Evolutionary conservation across 2,888 invertebrate species (phyloP).

Genomic region (Eristalis intricaria): DNA sequence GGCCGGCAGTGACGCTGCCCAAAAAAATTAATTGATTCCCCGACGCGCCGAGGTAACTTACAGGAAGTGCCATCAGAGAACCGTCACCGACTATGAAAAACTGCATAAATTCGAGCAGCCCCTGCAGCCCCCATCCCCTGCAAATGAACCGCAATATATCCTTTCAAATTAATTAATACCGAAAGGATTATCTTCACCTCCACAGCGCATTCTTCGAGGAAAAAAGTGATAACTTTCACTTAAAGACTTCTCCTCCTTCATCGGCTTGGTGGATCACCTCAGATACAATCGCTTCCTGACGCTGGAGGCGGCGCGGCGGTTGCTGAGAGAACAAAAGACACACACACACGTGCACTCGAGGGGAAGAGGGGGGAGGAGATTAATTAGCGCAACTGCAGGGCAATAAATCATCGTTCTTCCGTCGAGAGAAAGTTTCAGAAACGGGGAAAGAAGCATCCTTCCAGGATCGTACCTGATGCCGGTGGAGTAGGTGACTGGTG

Average conservation of each 20-base stretch:
- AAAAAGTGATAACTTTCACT: slow-evolving; percentile 66
- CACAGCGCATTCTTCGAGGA: slow-evolving; percentile 30
- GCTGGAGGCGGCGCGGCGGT: neutral
- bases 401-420: slow-evolving; percentile 67
- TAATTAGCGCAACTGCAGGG: slow-evolving; percentile 71
- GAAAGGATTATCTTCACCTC: slow-evolving; percentile 52
- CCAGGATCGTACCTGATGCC: slow-evolving; percentile 50
- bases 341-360: neutral
- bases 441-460: neutral
- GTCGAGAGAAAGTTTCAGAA: slow-evolving; percentile 48
- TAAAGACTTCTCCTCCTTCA: slow-evolving; percentile 36
- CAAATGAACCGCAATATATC: slow-evolving; percentile 57
- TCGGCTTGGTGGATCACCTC: slow-evolving; percentile 14
- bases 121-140: neutral
- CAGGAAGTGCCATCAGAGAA: slow-evolving; percentile 18
- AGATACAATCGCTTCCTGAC: slow-evolving; percentile 31
- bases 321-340: slow-evolving; percentile 37
- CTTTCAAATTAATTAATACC: slow-evolving; percentile 68
- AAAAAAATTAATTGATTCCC: slow-evolving; percentile 38
- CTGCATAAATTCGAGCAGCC: slow-evolving; percentile 24
- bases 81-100: slow-evolving; percentile 34
- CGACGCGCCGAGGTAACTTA: slow-evolving; percentile 5
- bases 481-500: slow-evolving; percentile 10
- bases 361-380: slow-evolving; percentile 43
- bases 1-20: neutral